A percentile compares a stretch with the other conserved stretches of the same genome.
Evolutionary conservation across 2,888 invertebrate genomes (phyloP).

Genomic region (Parnassius smintheus): DNA sequence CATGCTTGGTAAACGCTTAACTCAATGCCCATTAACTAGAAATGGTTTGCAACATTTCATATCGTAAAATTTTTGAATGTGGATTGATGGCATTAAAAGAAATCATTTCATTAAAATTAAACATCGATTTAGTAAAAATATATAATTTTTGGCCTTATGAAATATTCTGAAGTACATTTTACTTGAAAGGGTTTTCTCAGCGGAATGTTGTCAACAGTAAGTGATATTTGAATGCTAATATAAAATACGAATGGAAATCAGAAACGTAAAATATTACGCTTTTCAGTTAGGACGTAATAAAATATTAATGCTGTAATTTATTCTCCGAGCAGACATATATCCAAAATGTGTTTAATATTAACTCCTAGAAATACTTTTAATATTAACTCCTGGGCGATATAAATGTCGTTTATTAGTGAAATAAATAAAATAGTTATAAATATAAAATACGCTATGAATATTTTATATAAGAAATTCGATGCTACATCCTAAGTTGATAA

Average conservation of each 20-base stretch:
- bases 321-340: constrained; percentile 7
- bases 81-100: too few relatives aligned
- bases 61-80: neutral
- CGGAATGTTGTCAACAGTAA: constrained; percentile 8
- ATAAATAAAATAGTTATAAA: too few relatives aligned
- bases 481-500: too few relatives aligned
- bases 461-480: too few relatives aligned
- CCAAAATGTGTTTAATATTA: constrained; percentile 4
- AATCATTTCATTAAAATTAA: too few relatives aligned
- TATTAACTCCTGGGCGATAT: neutral
- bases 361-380: constrained; percentile 3
- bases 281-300: constrained; percentile 17
- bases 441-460: too few relatives aligned
- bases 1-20: too few relatives aligned
- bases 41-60: neutral
- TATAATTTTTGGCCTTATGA: neutral
- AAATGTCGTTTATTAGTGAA: too few relatives aligned
- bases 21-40: too few relatives aligned
- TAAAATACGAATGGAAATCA: constrained; percentile 18
- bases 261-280: constrained; percentile 18
- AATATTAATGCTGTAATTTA: constrained; percentile 22
- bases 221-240: constrained; percentile 23
- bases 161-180: constrained; percentile 13
- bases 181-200: constrained; percentile 13
- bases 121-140: too few relatives aligned